These are phyloP conservation scores for Apodemus agrarius DNA, from an alignment of 2,797 vertebrate species.

Conservation along the genomic window DNA sequence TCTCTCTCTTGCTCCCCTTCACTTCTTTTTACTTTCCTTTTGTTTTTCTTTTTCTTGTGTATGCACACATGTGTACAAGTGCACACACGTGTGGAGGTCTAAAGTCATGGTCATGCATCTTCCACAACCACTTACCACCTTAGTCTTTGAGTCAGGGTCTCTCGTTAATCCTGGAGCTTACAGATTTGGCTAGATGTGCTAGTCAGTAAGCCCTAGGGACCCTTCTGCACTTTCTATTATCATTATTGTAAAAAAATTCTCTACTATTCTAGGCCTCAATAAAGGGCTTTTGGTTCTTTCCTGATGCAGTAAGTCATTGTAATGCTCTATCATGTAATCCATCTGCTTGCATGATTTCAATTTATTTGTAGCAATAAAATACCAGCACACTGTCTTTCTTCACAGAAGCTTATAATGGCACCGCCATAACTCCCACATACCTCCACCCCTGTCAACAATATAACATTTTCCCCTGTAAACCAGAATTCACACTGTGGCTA, in stretches of 20 bases:
- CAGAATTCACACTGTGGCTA: not conserved
- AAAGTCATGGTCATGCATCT: not conserved
- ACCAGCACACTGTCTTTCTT: not conserved
- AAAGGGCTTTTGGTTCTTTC: not conserved
- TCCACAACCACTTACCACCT: not conserved
- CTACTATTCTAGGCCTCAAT: not conserved
- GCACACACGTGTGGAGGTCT: not conserved
- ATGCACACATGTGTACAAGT: not conserved
- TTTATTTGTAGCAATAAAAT: constrained; percentile 41
- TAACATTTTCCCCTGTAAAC: not conserved
- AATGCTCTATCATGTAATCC: not conserved
- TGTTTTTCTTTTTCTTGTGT: not conserved
- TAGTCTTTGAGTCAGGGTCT: not conserved
- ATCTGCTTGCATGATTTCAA: not conserved
- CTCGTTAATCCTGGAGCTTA: not conserved
- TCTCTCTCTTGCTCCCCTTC: no score
- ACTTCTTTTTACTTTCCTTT: not conserved
- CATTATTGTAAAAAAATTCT: not conserved
- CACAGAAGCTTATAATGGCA: not conserved
- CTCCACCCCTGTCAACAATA: not conserved
- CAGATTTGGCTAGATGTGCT: not conserved
- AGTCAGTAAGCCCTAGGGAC: not conserved
- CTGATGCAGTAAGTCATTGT: not conserved
- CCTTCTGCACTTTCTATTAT: not conserved
- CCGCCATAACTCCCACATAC: not conserved